Evolutionary conservation across 2,888 invertebrate genomes (phyloP).

Genomic region (Ommatoiulus sabulosus): DNA sequence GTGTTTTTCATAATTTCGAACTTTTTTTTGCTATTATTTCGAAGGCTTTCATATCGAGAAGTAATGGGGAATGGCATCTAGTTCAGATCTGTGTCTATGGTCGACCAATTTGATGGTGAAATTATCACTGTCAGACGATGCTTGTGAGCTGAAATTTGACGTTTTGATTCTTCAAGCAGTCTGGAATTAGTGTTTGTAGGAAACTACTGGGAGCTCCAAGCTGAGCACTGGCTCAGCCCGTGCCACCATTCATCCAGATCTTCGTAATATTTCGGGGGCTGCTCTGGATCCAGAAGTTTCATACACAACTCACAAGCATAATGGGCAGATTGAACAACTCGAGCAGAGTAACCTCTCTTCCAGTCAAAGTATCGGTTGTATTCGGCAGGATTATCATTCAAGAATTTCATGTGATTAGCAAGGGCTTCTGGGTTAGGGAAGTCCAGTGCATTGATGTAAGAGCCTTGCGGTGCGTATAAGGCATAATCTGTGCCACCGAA

Average conservation of each 20-base stretch:
- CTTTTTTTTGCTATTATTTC: too few species aligned
- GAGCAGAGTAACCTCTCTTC: constrained; percentile 59
- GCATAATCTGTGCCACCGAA: constrained; percentile 64
- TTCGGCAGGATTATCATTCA: constrained; percentile 61
- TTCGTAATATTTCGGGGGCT: constrained; percentile 51
- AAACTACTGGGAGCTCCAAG: neutral
- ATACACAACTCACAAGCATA: constrained; percentile 51
- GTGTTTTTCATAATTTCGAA: too few species aligned
- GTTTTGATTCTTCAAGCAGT: too few species aligned
- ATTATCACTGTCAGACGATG: too few species aligned
- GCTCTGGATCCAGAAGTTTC: constrained; percentile 51
- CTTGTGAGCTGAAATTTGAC: too few species aligned
- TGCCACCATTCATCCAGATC: constrained; percentile 57
- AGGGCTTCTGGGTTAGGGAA: constrained; percentile 63
- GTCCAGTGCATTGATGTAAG: constrained; percentile 65
- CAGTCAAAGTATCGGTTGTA: constrained; percentile 62
- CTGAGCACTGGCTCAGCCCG: neutral
- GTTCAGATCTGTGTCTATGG: too few species aligned
- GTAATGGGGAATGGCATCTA: too few species aligned
- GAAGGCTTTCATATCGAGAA: too few species aligned
- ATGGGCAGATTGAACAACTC: neutral
- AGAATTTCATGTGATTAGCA: constrained; percentile 62
- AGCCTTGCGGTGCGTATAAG: constrained; percentile 63
- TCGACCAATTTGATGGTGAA: too few species aligned
- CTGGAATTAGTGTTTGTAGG: too few species aligned